Conservation (phyloP, 1,140 invertebrate species). For the Dendroctonus ponderosae region DNA sequence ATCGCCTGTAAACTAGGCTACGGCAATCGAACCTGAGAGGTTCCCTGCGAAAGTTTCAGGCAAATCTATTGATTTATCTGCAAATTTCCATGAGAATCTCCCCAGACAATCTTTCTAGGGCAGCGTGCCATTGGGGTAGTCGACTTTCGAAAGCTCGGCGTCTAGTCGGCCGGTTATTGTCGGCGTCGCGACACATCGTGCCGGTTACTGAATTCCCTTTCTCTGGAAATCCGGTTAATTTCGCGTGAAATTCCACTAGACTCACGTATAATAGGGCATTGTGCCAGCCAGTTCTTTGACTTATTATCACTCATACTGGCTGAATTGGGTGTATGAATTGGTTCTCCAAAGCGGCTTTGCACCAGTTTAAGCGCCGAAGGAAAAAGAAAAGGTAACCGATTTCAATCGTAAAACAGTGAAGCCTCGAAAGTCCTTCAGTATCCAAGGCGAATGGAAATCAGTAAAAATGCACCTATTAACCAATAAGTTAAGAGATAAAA, state of each 20-base stretch:
- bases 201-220: conserved; percentile 10
- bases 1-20: too few species aligned
- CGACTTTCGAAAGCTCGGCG: background rate
- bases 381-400: conserved; percentile 1
- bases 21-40: too few species aligned
- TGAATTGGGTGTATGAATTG: conserved; percentile 11
- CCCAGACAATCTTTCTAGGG: conserved; percentile 15
- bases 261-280: conserved; percentile 8
- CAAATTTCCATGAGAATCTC: background rate
- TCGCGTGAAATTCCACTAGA: conserved; percentile 5
- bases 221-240: conserved; percentile 5
- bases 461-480: too few species aligned
- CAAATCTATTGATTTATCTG: background rate
- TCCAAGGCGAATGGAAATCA: too few species aligned
- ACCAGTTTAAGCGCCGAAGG: conserved; percentile 4
- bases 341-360: conserved; percentile 6
- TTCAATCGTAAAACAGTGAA: too few species aligned
- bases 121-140: conserved; percentile 12
- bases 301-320: background rate
- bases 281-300: background rate
- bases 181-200: conserved; percentile 20
- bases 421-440: too few species aligned
- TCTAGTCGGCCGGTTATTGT: conserved; percentile 21
- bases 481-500: too few species aligned
- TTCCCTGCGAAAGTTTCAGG: too few species aligned